Evolutionary conservation across 2,888 invertebrate species (phyloP), one percentile per base, ranked within the genome.

Genomic region (Perizoma flavofasciatum): DNA sequence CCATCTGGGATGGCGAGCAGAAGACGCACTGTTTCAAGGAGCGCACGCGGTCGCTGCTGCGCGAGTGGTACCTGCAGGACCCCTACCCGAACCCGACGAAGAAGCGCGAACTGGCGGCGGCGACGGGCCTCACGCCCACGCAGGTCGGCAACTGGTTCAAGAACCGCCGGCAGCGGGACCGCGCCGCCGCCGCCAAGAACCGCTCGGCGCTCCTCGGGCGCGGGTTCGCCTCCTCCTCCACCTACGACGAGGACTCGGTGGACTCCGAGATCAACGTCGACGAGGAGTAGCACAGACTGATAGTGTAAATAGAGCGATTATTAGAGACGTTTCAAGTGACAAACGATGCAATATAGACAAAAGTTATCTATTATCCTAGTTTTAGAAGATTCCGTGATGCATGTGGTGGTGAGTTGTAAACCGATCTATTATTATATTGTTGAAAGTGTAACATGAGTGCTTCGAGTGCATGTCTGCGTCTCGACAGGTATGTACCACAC

Each of bases 1-100:
- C 99, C 65, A 99, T 99, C 79, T 99, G 99, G 99, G 99, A 99
- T 88, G 99, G 99, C 61, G 99, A 99, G 86, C 99, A 99, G 92
- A 99, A 99, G 72, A 98, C 98, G 83, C 99, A 99, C 90, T 99
- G 99, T 91, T 99, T 99, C 93, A 99, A 99, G 89, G 97, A 99
- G 92, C 93, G 98, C 68, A 99, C 99, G 81, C 92, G 99, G 72
- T 97, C 98, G 75, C 93, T 99, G 71, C 93, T 99, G 70, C 93
- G 99, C 65, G 99, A 99, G 93, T 99, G 99, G 98, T 99, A 99
- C 88, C 95, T 99, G 57, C 98, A 98, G 91, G 99, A 99, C 91
- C 98, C 98, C 9, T 99, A 99, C 92, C 99, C 99, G 45, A 98
- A 98, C 76, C 99, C 99, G 3, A 94, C 98, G 65, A 99, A 99